These are phyloP conservation scores for Centrocercus urophasianus DNA, from an alignment of 2,113 vertebrate species.

Conservation along the genomic window DNA sequence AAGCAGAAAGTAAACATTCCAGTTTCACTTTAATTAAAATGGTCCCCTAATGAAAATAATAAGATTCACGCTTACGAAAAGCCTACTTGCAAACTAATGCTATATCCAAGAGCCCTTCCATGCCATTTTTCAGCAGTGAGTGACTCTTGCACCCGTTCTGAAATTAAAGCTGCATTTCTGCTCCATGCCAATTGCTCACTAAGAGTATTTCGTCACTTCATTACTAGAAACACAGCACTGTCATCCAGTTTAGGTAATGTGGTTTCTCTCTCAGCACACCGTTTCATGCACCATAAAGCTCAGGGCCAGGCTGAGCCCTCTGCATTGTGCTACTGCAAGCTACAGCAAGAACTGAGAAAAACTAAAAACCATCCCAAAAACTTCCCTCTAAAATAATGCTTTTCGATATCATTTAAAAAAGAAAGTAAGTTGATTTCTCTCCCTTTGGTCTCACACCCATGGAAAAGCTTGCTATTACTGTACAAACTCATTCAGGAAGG, in stretches of 20 bases:
- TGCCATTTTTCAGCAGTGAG: not conserved
- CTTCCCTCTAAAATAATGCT: not conserved
- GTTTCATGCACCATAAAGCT: not conserved
- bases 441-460: not conserved
- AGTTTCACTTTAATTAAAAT: conserved; percentile 69
- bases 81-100: conserved; percentile 40
- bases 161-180: conserved; percentile 30
- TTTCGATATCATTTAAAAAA: not conserved
- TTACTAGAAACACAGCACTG: not conserved
- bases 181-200: not conserved
- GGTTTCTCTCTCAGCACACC: not conserved
- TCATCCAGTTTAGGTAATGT: not conserved
- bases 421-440: not conserved
- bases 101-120: conserved; percentile 12
- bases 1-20: conserved; percentile 61
- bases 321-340: not conserved
- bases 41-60: conserved; percentile 56
- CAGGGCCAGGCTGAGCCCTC: fast-evolving
- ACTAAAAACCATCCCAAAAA: not conserved
- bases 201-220: not conserved
- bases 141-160: not conserved
- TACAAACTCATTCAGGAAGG: not conserved
- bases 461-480: not conserved
- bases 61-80: conserved; percentile 46
- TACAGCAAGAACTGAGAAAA: fast-evolving